A percentile compares a stretch with the other conserved stretches of the same genome.
Evolutionary conservation across 2,113 vertebrate genomes (phyloP).

Genomic region (Ciconia stormi): DNA sequence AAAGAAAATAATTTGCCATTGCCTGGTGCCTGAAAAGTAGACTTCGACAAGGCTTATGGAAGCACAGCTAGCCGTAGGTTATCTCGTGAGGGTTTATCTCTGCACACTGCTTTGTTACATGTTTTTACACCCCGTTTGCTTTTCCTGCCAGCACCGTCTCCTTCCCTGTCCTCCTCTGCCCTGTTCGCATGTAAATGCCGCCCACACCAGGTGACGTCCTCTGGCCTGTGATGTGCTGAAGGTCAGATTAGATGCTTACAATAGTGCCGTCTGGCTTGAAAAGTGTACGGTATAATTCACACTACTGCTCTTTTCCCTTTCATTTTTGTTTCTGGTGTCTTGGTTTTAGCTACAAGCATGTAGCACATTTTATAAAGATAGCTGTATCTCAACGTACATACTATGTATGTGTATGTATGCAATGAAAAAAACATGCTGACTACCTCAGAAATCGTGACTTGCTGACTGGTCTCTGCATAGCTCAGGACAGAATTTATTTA

Average conservation of each 20-base stretch:
- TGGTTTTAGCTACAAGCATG: background rate
- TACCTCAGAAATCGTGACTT: background rate
- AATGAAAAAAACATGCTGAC: background rate
- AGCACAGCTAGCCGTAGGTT: background rate
- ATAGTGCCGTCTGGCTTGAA: background rate
- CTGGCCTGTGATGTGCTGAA: background rate
- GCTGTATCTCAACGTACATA: background rate
- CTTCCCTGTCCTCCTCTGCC: background rate
- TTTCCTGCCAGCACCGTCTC: background rate
- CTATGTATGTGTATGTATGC: background rate
- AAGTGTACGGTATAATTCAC: background rate
- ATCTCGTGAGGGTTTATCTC: background rate
- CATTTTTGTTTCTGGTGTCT: background rate
- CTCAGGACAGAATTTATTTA: constrained; percentile 33
- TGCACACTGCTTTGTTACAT: background rate
- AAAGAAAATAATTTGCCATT: background rate
- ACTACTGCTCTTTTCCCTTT: background rate
- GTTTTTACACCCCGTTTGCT: background rate
- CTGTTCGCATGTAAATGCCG: background rate
- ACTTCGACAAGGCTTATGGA: background rate
- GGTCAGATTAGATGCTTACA: background rate
- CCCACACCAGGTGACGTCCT: background rate
- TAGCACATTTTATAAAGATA: background rate
- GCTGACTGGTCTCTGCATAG: background rate
- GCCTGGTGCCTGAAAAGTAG: background rate